Base-by-base conservation (phyloP, 1,140 invertebrate species). In the Anthonomus grandis region DNA sequence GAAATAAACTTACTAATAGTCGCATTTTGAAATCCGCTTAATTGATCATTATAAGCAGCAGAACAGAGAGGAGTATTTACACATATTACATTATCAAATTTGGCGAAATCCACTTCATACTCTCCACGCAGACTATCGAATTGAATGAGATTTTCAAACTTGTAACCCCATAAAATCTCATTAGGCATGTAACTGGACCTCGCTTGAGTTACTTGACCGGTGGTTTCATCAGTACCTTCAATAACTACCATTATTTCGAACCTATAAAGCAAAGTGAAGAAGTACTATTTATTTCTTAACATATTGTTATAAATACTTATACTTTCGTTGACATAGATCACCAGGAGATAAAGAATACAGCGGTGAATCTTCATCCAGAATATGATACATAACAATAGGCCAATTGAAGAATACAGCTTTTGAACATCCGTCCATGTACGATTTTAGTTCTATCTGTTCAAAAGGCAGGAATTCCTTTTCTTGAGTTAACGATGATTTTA, bases 151-250 rank as follows among this genome's bases (percentile, higher is more conserved):
- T 86, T 84, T 62, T 90, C 86, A 71, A 96, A 97, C 41, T 91
- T 81, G 70, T 96, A 90, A 2, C 94, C 95, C 94, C 95, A 98
- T 18, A 96, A 77, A 41, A 98, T 88, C 75, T 98, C 96, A 31
- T 84, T 86, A 0, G 93, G 89, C 27, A 96, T 78, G 70, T 97
- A 98, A 59, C 93, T 96, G 0, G 92, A 91, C 10, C 92, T 78
- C 1, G 89, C 90, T 68, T 93, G 90, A 2, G 70, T 71, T 9
- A 65, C 64, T 49, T 70, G 69, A 8, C 70, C 70, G 18, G 69
- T 73, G 44, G 65, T 71, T 46, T 73, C 69, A 18, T 68, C 69
- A 2, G 90, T 93, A 2, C 96, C 96, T 73, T 98, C 96, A 4
- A 98, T 79, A 49, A 98, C 90, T 3, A 96, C 90, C n/a, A 65